These are phyloP conservation scores for Gobius niger DNA, from an alignment of 2,113 vertebrate species.

Conservation along the genomic window DNA sequence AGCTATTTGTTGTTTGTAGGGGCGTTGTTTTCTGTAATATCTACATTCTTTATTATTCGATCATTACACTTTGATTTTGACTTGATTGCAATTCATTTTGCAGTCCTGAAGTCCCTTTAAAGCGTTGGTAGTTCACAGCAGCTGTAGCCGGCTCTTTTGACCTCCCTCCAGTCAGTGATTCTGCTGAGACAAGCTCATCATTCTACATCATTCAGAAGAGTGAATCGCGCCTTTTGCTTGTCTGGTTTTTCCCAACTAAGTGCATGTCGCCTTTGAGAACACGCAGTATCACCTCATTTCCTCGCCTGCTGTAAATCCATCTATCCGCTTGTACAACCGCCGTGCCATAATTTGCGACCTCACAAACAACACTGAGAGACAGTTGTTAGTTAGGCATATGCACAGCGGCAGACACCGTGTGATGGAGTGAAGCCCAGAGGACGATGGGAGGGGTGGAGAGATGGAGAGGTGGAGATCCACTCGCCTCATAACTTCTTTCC, in stretches of 20 bases:
- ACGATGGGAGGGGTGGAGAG: conserved; percentile 25
- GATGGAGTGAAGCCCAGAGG: conserved; percentile 38
- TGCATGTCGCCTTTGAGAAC: conserved; percentile 19
- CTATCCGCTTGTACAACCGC: conserved; percentile 2
- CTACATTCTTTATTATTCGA: no score
- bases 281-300: conserved; percentile 21
- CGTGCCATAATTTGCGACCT: conserved; percentile 52
- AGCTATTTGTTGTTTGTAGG: no score
- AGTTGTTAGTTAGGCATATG: conserved; percentile 65
- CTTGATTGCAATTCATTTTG: no score
- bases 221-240: no score
- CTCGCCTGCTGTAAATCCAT: conserved; percentile 23
- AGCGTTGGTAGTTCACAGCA: conserved; percentile 1
- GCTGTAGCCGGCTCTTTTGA: conserved; percentile 10
- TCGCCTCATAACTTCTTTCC: conserved; percentile 63
- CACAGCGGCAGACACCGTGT: conserved; percentile 42
- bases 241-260: conserved; percentile 19
- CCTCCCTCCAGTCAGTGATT: conserved; percentile 28
- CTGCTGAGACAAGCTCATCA: conserved; percentile 11
- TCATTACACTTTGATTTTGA: no score
- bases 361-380: conserved; percentile 56
- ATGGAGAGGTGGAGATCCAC: conserved; percentile 65
- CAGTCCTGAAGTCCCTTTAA: neutral
- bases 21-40: no score
- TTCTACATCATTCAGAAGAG: conserved; percentile 25